Percentiles rank a stretch among this genome's conserved stretches.
Evolutionary conservation across 2,888 invertebrate genomes (phyloP).

Genomic region (Hyppa rectilinea): DNA sequence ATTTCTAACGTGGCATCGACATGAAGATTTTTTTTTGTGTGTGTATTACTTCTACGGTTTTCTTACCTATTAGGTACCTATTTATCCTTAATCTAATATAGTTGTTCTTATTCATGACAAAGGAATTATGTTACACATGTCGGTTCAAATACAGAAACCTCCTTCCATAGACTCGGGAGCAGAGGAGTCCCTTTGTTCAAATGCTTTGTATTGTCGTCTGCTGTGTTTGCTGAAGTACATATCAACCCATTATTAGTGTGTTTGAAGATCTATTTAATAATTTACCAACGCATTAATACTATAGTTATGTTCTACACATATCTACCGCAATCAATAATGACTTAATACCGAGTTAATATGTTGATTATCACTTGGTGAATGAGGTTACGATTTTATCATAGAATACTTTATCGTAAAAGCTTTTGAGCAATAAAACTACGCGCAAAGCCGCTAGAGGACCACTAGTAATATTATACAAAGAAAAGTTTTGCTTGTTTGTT

Average conservation of each 20-base stretch:
- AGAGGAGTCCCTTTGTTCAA: conserved; percentile 31
- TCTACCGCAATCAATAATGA: neutral
- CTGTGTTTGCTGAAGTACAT: conserved; percentile 9
- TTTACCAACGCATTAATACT: neutral
- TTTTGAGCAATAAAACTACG: conserved; percentile 21
- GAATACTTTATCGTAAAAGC: conserved; percentile 12
- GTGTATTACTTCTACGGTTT: neutral
- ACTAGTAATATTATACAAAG: conserved; percentile 20
- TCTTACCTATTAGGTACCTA: neutral
- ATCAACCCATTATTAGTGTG: conserved; percentile 11
- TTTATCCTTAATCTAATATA: neutral
- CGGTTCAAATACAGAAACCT: conserved; percentile 17
- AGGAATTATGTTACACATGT: neutral
- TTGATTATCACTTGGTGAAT: conserved; percentile 6
- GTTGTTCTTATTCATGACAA: neutral
- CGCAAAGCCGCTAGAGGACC: conserved; percentile 6
- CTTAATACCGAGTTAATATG: neutral
- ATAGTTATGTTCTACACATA: conserved; percentile 1
- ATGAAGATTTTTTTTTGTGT: neutral
- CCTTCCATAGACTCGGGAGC: neutral
- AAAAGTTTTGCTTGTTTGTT: conserved; percentile 52
- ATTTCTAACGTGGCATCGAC: neutral
- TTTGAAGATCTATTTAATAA: conserved; percentile 4
- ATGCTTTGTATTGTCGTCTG: conserved; percentile 33
- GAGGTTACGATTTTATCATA: neutral